Evolutionary conservation across 2,797 vertebrate genomes (phyloP).

Genomic region (Apogon hyalosoma): DNA sequence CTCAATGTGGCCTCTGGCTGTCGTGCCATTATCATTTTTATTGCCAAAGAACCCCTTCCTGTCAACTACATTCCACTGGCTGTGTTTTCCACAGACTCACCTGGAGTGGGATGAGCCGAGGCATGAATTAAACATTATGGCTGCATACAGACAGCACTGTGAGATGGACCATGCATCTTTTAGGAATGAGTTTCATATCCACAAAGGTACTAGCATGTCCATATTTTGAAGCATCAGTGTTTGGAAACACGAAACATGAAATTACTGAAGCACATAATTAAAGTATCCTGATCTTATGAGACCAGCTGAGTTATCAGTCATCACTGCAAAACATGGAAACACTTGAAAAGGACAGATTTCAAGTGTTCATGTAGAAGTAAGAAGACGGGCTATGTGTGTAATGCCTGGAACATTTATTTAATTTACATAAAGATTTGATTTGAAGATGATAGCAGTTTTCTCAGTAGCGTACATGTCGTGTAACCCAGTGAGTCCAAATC

Average conservation of each 20-base stretch:
- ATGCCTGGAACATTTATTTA: too few species aligned
- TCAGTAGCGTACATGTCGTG: too few species aligned
- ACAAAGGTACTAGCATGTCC: constrained; percentile 21
- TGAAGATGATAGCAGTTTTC: too few species aligned
- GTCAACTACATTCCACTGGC: constrained; percentile 59
- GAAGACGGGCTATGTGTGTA: too few species aligned
- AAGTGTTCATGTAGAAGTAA: too few species aligned
- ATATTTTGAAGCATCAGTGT: constrained; percentile 36
- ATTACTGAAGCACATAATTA: constrained; percentile 7
- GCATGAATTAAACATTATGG: constrained; percentile 73
- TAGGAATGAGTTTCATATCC: constrained; percentile 25
- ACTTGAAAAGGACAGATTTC: too few species aligned
- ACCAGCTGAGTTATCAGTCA: too few species aligned
- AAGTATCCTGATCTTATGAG: too few species aligned
- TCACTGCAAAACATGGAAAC: too few species aligned
- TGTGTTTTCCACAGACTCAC: constrained; percentile 53
- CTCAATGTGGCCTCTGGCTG: constrained; percentile 57
- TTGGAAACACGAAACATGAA: constrained; percentile 38
- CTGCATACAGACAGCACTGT: constrained; percentile 32
- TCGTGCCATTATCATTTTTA: constrained; percentile 78
- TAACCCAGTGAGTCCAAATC: too few species aligned
- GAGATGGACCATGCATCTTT: constrained; percentile 44
- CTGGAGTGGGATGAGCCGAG: constrained; percentile 59
- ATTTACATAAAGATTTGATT: too few species aligned
- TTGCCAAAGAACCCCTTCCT: constrained; percentile 55